Evolutionary conservation across 2,113 vertebrate species (phyloP), one percentile per base, ranked within the genome.

Genomic region (Engraulis encrasicolus): DNA sequence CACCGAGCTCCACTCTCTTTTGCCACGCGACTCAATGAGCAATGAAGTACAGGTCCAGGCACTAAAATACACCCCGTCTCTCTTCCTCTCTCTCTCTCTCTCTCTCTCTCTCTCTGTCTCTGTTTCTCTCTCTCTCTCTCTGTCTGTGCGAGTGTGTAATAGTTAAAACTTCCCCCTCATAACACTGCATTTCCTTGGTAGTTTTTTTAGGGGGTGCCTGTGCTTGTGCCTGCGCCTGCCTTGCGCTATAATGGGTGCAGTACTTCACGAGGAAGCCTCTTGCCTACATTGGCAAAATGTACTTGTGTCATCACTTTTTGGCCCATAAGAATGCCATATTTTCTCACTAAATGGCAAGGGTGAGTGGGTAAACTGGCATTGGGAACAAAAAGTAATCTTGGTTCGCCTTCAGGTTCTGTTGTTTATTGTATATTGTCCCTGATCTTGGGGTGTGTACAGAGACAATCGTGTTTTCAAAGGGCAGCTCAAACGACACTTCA

Each of bases 211-310:
- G 74, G 79, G 84, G n/a, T n/a, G n/a, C n/a, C n/a, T n/a, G n/a
- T n/a, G n/a, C n/a, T n/a, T n/a, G n/a, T n/a, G n/a, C n/a, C n/a
- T n/a, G n/a, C n/a, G n/a, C n/a, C n/a, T n/a, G n/a, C n/a, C 37
- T 84, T 20, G 20, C 77, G 58, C 17, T 79, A 19, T 48, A 81
- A 87, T 31, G 50, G n/a, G 31, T 85, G 78, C 81, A 78, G 80
- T 52, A 66, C 82, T 78, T 86, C 71, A 50, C 54, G 74, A 66
- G 34, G 79, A 45, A 82, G 85, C 86, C 84, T 88, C 88, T 83
- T 87, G n/a, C 50, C 66, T 74, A 36, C 66, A 34, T 34, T 0
- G 12, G 31, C 66, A 74, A 74, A 66, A 74, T n/a, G 31, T 3
- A 34, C 66, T 74, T 74, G 66, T 3, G 27, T 74, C 66, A 74